Base-by-base conservation (phyloP, 1,140 invertebrate genomes). In the Gryllus bimaculatus region DNA sequence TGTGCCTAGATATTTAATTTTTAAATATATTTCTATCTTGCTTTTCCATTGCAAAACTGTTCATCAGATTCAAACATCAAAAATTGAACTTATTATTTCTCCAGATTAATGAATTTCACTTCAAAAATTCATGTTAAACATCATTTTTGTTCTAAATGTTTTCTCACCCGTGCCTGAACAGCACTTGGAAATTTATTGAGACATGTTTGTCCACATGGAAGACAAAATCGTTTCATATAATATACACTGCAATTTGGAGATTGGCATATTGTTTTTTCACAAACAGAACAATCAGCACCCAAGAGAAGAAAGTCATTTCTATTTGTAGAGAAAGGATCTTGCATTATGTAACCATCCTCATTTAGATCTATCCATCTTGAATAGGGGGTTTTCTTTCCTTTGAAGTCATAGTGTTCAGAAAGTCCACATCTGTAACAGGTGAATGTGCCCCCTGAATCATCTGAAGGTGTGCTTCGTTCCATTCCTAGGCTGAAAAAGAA, bases 311-410 rank as follows among this genome's bases (percentile, higher is more conserved):
- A 89, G 85, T 94, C 90, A 48, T 90, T 90, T 84, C 88, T 90
- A 80, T 89, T 88, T 2, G 90, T 86, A 83, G 89, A 89, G 83
- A 96, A 96, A 7, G 95, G 94, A 88, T 96, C 94, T 83, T 92
- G 92, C 89, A 94, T 93, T 0, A 95, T 85, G 85, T 93, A 96
- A 80, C 89, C 91, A 13, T 93, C 89, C 84, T 93, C 93, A 75
- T 87, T 85, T 80, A 93, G 90, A 80, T 84, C 82, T 10, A 92
- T 84, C 48, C 87, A 84, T 80, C 89, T 88, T 15, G 90, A 88
- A 83, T 93, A 95, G 7, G 92, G 91, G 74, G 93, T 92, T 81
- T 88, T 87, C 8, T 83, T 86, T 0, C 93, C 94, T 85, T 91
- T 92, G 83, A 93, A 95, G 80, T 94, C 89, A 80, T 90, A 93